Conservation (phyloP, 2,888 invertebrate genomes). For the Neria commutata region DNA sequence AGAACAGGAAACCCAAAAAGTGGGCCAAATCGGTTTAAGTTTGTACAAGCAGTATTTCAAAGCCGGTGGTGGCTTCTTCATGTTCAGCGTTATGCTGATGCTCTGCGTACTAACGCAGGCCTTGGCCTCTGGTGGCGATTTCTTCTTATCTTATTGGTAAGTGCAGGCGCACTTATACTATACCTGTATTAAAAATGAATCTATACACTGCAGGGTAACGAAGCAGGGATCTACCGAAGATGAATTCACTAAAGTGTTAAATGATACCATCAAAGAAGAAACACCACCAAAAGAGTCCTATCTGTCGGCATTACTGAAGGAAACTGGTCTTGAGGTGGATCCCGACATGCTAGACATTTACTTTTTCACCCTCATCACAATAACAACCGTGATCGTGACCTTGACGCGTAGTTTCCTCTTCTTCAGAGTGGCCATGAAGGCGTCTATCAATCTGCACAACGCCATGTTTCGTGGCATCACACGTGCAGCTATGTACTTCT, state of each 20-base stretch:
- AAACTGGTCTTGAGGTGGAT: constrained; percentile 41
- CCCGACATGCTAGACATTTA: constrained; percentile 60
- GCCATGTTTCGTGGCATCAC: constrained; percentile 84
- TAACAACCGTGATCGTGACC: constrained; percentile 59
- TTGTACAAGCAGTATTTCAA: constrained; percentile 74
- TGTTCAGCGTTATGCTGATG: constrained; percentile 67
- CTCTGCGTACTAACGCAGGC: constrained; percentile 73
- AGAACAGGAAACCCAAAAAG: constrained; percentile 67
- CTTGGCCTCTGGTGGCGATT: constrained; percentile 76
- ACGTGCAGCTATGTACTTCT: constrained; percentile 83
- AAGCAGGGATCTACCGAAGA: constrained; percentile 26
- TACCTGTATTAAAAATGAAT: background rate
- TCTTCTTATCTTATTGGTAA: constrained; percentile 77
- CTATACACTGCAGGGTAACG: background rate
- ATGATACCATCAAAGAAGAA: background rate
- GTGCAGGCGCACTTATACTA: background rate
- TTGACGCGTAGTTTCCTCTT: constrained; percentile 62
- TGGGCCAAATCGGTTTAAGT: constrained; percentile 68
- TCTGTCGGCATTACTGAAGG: constrained; percentile 29
- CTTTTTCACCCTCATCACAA: constrained; percentile 64
- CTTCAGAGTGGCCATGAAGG: constrained; percentile 71
- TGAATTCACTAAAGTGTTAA: too few species aligned
- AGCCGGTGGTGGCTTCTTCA: constrained; percentile 72
- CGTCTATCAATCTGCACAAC: constrained; percentile 80
- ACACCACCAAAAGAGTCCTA: background rate